Evolutionary conservation across 2,888 invertebrate species (phyloP).

Genomic region (Alitta virens): DNA sequence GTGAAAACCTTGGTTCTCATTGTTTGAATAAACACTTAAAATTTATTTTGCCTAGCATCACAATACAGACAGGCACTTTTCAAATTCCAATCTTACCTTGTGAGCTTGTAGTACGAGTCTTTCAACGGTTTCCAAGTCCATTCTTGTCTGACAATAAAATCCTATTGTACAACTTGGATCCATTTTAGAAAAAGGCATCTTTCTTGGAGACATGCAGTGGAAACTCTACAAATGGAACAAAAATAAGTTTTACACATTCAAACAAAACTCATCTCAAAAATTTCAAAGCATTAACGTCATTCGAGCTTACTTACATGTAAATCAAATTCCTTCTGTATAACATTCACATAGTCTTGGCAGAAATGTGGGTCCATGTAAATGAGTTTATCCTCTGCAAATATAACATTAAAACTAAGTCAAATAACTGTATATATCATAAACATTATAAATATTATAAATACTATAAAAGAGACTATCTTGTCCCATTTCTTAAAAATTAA

Average conservation of each 20-base stretch:
- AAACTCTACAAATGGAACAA: conserved; percentile 68
- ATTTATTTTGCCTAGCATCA: no score
- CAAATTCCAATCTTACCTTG: no score
- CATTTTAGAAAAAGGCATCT: conserved; percentile 80
- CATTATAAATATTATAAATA: no score
- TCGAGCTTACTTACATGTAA: conserved; percentile 41
- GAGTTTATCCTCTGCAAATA: conserved; percentile 75
- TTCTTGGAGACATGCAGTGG: conserved; percentile 83
- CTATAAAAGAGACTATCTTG: no score
- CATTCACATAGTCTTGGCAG: conserved; percentile 87
- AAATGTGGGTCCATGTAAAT: conserved; percentile 93
- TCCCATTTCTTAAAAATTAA: no score
- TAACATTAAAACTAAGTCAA: no score
- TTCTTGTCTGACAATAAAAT: conserved; percentile 69
- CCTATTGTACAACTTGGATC: conserved; percentile 91
- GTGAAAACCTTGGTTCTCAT: no score
- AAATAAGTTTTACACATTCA: no score
- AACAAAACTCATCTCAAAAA: no score
- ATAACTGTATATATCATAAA: no score
- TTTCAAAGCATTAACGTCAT: neutral
- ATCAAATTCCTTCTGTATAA: conserved; percentile 75
- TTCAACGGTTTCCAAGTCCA: conserved; percentile 72
- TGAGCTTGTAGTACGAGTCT: conserved; percentile 51
- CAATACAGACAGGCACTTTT: no score
- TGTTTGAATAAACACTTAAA: no score